Conservation (phyloP, 2,797 vertebrate species). For the Mormyrops boulengeri region DNA sequence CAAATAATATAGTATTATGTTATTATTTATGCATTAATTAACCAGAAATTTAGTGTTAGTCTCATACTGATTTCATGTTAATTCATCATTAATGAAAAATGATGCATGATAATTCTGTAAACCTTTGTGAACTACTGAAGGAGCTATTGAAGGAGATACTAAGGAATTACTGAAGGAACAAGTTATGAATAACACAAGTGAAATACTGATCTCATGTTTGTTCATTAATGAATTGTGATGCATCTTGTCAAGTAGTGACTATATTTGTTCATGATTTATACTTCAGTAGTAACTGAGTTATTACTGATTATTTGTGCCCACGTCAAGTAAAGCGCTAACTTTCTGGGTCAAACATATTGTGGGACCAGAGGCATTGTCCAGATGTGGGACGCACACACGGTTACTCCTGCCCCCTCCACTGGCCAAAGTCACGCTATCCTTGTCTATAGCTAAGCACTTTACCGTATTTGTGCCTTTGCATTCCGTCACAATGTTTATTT, state of each 20-base stretch:
- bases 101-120: neutral
- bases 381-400: neutral
- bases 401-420: neutral
- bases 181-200: no score
- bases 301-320: neutral
- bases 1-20: neutral
- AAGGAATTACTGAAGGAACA: no score
- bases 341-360: neutral
- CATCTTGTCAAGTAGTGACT: neutral
- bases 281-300: neutral
- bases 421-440: neutral
- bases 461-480: neutral
- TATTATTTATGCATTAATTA: neutral
- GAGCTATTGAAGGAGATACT: no score
- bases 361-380: neutral
- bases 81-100: neutral
- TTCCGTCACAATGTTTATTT: conserved; percentile 25
- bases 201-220: neutral
- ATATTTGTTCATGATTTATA: neutral
- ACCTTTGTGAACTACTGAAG: neutral
- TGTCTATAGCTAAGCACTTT: neutral
- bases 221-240: neutral
- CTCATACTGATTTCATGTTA: neutral
- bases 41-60: neutral
- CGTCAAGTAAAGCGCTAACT: neutral